phyloP scores from a whole-genome alignment of 2,888 invertebrate genomes.

The Acleris laterana region DNA sequence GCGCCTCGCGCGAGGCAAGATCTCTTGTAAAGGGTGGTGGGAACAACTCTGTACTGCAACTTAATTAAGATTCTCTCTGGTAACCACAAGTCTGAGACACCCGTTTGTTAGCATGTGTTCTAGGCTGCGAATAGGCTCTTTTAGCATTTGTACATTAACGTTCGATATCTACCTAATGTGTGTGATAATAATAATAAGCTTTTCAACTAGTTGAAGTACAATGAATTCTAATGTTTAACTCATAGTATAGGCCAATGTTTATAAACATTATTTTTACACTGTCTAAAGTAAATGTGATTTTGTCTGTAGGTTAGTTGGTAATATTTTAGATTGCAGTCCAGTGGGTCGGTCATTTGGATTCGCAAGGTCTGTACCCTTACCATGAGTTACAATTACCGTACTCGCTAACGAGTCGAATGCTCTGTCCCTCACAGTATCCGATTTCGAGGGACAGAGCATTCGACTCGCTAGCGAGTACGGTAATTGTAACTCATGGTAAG shows the following conservation, averaged over 20 bases:
- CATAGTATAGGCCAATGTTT: slow-evolving; percentile 81
- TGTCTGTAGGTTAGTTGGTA: slow-evolving; percentile 66
- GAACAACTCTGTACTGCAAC: slow-evolving; percentile 47
- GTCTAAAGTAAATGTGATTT: slow-evolving; percentile 78
- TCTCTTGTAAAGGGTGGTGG: slow-evolving; percentile 43
- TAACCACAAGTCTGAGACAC: slow-evolving; percentile 52
- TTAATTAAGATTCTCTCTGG: slow-evolving; percentile 46
- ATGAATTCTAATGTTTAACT: slow-evolving; percentile 74
- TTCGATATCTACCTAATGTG: slow-evolving; percentile 75
- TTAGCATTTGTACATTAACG: slow-evolving; percentile 77
- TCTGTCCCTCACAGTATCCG: too few relatives aligned
- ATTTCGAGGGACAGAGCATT: too few relatives aligned
- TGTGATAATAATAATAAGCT: slow-evolving; percentile 84
- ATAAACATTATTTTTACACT: slow-evolving; percentile 83
- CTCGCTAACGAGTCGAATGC: too few relatives aligned
- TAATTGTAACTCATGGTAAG: too few relatives aligned
- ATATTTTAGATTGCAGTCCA: slow-evolving; percentile 72
- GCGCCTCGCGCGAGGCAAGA: slow-evolving; percentile 36
- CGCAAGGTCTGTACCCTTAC: too few relatives aligned
- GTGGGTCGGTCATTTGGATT: slow-evolving; percentile 47
- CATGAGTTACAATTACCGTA: too few relatives aligned
- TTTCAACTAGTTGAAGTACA: slow-evolving; percentile 80
- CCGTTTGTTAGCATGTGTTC: slow-evolving; percentile 43
- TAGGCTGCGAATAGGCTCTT: slow-evolving; percentile 55
- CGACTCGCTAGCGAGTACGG: too few relatives aligned